Evolutionary conservation across 2,797 vertebrate genomes (phyloP), one percentile per base, ranked within the genome.

Genomic region (Siniperca undulata): DNA sequence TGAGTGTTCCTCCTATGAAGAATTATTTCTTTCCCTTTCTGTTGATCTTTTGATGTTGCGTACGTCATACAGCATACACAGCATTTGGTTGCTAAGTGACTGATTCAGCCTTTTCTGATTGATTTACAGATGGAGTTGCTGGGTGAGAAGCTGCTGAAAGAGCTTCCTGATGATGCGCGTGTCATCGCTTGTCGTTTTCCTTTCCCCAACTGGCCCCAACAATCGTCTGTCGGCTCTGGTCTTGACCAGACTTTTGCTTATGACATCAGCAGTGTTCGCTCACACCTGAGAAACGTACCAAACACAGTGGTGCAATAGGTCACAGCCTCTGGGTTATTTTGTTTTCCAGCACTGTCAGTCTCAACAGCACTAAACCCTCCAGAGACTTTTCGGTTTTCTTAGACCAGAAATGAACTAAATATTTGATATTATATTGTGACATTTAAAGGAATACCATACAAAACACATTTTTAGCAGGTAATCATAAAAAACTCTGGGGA

Each of bases 201-300:
- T 13, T 91, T 96, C 66, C 77, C 94, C 24, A 50, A 85, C 74
- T 96, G 95, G 95, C 86, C 92, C 4, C 84, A 88, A 5, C 81
- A 89, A 2, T 91, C 71, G 0, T 91, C 89, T 4, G 81, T 80
- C 11, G 95, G 96, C 44, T 84, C 86, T 0, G 92, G 94, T 55
- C 93, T 97, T 0, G 91, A 96, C 53, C 85, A 95, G 86, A 91
- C 92, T 1, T 96, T 95, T 92, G 93, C 93, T 55, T 95, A 96
- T 75, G 91, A 96, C 88, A 94, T 96, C 22, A 66, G 59, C 48
- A 68, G 40, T 1, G 83, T 95, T 36, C 87, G 89, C 56, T 78
- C 77, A 58, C 82, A 82, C 19, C 80, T 93, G 59, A 82, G 46
- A 82, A 70, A 62, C 22, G 16, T 48, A 5, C 2, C 11, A 0